Base-by-base conservation (phyloP, 2,113 vertebrate genomes). In the Pelusios castaneus region DNA sequence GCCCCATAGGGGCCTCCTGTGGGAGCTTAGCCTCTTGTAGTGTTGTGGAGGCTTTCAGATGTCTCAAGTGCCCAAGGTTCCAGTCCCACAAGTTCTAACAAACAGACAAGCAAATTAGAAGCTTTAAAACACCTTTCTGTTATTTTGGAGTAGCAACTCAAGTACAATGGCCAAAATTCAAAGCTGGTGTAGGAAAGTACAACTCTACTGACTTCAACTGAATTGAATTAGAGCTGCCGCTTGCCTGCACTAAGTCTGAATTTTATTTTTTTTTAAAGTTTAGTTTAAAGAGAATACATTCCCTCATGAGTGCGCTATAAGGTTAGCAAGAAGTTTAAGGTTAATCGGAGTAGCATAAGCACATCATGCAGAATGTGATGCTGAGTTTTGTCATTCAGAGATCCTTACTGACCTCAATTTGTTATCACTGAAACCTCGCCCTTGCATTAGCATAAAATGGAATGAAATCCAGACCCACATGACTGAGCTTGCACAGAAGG, bases 391-490 rank as follows among this genome's bases (percentile, higher is more conserved):
- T 78, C 63, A 29, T 58, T 90, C 84, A 93, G 38, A 92, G 88
- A 81, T 91, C 76, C 80, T 49, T 92, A 56, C 88, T 83, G 92
- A 94, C 94, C 91, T 95, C 88, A 90, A 73, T 75, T 91, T 95
- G 3, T 94, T 87, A 93, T 95, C 94, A 87, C 79, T 95, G 38
- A 75, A 82, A 96, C 94, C 89, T 97, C 88, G 77, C 29, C 88
- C 83, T 87, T 54, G 84, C 95, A 93, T 81, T 78, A 94, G 77
- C 67, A 76, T 10, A 27, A 90, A 94, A 84, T 21, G 10, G 75
- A 79, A 49, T 82, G 95, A 79, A 90, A 95, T 86, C 60, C 82
- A 88, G 34, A 77, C 70, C 80, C 81, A 52, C 80, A 91, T 78
- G 43, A 89, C 60, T 60, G 80, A 94, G 52, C 70, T 60, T 84